Base-by-base conservation (phyloP, 2,888 invertebrate species). In the Globia sparganii region DNA sequence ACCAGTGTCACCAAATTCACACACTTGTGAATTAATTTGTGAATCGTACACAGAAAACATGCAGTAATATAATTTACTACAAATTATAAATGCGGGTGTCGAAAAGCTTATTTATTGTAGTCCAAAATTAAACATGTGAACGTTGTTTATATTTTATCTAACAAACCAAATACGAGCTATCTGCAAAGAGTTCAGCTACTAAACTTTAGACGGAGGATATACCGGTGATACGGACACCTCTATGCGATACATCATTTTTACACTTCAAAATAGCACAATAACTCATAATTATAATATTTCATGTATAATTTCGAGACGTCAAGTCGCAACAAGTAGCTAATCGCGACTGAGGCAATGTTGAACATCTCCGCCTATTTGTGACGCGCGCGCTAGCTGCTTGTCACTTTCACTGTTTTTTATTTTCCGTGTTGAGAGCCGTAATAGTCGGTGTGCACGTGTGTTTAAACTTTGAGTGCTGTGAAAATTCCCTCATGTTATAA, bases 401-500 rank as follows among this genome's bases (percentile, higher is more conserved):
- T 49, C 34, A 58, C 18, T 34, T n/a, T 34, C 34, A n/a, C 58
- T n/a, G 18, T 18, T n/a, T 67, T 46, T 67, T 58, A 3, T n/a
- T 31, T 67, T 34, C 67, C 18, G 18, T n/a, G 25, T 25, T 34
- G n/a, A 46, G 18, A 68, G 34, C 18, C 8, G n/a, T 56, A 53
- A 31, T 43, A 43, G 46, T 72, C 18, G 34, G n/a, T 80, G 53
- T 73, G 61, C 28, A 80, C 25, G 31, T 62, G 37, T 72, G 28
- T 34, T 79, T 59, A 31, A 69, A 61, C 43, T 46, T 28, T 37
- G 28, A 53, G 25, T 53, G 28, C 21, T 62, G 28, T 53, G 4
- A 34, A 72, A 62, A 62, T 31, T n/a, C 8, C n/a, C 2, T 46
- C 58, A 43, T 34, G 46, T 46, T 31, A 31, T 37, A 58, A 31